These are phyloP conservation scores for Lasioglossum calceatum DNA, from an alignment of 2,888 invertebrate genomes.

Conservation along the genomic window DNA sequence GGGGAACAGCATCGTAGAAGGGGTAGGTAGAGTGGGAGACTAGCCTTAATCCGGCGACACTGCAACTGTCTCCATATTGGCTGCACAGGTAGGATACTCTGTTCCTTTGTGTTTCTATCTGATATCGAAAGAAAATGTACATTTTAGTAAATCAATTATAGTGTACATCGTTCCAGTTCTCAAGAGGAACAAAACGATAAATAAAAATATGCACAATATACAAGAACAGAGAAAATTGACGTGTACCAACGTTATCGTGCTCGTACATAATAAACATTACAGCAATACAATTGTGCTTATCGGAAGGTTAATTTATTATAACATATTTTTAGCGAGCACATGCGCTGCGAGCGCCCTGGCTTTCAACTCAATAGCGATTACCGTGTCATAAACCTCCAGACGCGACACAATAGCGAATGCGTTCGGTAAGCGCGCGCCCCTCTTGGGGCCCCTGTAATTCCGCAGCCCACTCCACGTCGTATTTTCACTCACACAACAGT, in stretches of 20 bases:
- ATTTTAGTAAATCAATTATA: no score
- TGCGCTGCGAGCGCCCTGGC: background rate
- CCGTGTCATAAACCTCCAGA: constrained; percentile 11
- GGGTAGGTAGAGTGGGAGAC: no score
- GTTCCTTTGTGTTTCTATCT: no score
- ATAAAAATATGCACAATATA: background rate
- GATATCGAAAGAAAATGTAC: no score
- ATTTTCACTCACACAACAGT: constrained; percentile 4
- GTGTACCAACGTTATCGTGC: background rate
- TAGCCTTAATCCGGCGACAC: no score
- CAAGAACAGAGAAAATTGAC: background rate
- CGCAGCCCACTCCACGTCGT: background rate
- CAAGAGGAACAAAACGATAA: no score
- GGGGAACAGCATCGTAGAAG: no score
- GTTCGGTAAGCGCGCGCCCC: background rate
- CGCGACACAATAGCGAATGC: background rate
- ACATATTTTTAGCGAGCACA: constrained; percentile 9
- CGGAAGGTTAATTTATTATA: background rate
- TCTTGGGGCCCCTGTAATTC: constrained; percentile 11
- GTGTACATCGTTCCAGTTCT: no score
- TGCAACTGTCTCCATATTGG: no score
- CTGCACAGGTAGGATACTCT: no score
- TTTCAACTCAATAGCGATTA: constrained; percentile 11
- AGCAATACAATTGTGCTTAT: background rate
- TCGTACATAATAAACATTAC: background rate